phyloP scores from a whole-genome alignment of 2,113 vertebrate genomes.

The Dryoscopus gambensis region DNA sequence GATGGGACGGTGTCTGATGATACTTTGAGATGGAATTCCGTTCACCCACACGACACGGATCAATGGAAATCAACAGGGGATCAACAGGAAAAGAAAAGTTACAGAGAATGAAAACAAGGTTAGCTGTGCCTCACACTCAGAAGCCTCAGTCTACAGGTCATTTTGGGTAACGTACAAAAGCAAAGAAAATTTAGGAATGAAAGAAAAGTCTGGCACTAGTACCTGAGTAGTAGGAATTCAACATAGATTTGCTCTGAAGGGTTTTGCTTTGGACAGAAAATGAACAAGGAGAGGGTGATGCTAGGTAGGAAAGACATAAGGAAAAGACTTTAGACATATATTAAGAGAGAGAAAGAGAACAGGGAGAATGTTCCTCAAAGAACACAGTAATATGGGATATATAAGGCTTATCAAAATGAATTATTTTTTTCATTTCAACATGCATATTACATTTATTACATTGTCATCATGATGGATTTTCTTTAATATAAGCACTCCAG shows the following conservation, averaged over 20 bases:
- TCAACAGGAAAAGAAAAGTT: conserved; percentile 11
- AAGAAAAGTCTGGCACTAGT: conserved; percentile 66
- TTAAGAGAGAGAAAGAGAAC: conserved; percentile 53
- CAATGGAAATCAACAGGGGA: conserved; percentile 45
- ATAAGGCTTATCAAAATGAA: conserved; percentile 62
- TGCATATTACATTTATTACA: conserved; percentile 57
- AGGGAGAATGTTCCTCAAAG: conserved; percentile 59
- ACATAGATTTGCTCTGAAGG: conserved; percentile 83
- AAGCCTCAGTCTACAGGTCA: background rate
- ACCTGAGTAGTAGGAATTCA: conserved; percentile 86
- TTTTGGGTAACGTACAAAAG: background rate
- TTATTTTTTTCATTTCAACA: conserved; percentile 54
- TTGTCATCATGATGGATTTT: conserved; percentile 55
- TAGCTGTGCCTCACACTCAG: conserved; percentile 13
- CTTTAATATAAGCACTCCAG: conserved; percentile 32
- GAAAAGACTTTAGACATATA: conserved; percentile 64
- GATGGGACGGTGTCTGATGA: conserved; percentile 83
- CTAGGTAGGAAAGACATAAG: conserved; percentile 73
- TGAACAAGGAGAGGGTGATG: conserved; percentile 82
- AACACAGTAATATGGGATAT: conserved; percentile 57
- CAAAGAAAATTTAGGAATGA: conserved; percentile 30
- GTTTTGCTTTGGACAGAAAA: conserved; percentile 89
- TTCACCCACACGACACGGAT: conserved; percentile 42
- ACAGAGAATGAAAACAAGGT: conserved; percentile 43
- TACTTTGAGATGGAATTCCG: conserved; percentile 68